Percentiles rank a stretch among this genome's conserved stretches.
phyloP scores from a whole-genome alignment of 2,888 invertebrate species.

The Caradrina kadenii region DNA sequence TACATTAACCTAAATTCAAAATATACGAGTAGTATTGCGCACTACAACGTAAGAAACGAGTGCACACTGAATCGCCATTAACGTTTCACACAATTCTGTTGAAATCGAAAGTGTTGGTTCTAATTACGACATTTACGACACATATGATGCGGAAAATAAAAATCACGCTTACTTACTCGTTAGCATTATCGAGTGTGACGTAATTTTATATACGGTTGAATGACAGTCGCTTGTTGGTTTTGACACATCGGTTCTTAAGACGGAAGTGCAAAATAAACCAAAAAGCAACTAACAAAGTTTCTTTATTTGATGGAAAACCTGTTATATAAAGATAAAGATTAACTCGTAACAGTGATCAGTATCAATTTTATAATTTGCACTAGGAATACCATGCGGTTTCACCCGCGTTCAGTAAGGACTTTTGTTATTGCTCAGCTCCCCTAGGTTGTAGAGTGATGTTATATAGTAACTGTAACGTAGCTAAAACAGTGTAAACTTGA shows the following conservation, averaged over 20 bases:
- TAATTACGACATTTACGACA: constrained; percentile 71
- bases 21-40: constrained; percentile 80
- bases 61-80: constrained; percentile 76
- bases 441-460: too few species aligned
- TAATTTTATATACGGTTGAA: constrained; percentile 67
- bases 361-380: background rate
- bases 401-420: too few species aligned
- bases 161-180: constrained; percentile 59
- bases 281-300: constrained; percentile 52
- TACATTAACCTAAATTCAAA: constrained; percentile 86
- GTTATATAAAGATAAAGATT: constrained; percentile 39
- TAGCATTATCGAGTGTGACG: constrained; percentile 63
- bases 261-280: constrained; percentile 64
- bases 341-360: background rate
- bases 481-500: constrained; percentile 39
- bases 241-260: constrained; percentile 43
- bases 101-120: constrained; percentile 82
- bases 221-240: constrained; percentile 65
- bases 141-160: constrained; percentile 69
- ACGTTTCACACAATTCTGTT: constrained; percentile 81
- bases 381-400: too few species aligned
- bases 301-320: constrained; percentile 48
- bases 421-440: too few species aligned
- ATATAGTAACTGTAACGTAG: constrained; percentile 10
- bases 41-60: constrained; percentile 80